These are phyloP conservation scores for Acanthococcus lagerstroemiae DNA, from an alignment of 2,888 invertebrate genomes.

Conservation along the genomic window DNA sequence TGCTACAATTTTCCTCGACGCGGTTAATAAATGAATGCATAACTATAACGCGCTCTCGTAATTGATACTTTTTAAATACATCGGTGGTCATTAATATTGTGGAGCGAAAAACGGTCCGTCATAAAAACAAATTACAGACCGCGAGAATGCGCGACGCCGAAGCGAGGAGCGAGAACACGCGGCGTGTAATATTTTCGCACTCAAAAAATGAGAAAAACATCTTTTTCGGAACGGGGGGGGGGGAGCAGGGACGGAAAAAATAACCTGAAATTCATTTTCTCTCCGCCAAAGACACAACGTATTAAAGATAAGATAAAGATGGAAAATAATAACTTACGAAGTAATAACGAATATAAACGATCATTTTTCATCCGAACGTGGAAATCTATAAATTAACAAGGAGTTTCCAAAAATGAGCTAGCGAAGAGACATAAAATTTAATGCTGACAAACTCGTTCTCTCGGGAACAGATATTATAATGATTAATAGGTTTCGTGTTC, in stretches of 20 bases:
- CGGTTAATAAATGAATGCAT: no score
- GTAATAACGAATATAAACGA: conserved; percentile 21
- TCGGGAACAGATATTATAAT: conserved; percentile 16
- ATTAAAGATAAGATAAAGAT: conserved; percentile 20
- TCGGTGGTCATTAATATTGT: background rate
- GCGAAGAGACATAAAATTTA: conserved; percentile 21
- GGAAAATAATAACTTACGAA: conserved; percentile 24
- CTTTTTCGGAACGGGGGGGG: background rate
- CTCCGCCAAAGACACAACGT: no score
- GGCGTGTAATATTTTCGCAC: background rate
- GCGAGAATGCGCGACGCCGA: no score
- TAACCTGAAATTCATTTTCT: conserved; percentile 18
- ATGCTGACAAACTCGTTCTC: conserved; percentile 23
- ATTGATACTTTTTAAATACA: background rate
- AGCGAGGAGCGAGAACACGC: no score
- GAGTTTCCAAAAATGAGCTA: conserved; percentile 10
- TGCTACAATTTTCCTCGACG: no score
- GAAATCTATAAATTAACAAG: conserved; percentile 25
- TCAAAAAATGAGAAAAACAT: background rate
- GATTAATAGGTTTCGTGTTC: conserved; percentile 21
- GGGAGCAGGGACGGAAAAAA: background rate
- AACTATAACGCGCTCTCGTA: no score
- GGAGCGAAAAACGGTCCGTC: background rate
- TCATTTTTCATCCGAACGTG: conserved; percentile 22
- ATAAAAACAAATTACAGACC: background rate